These are phyloP conservation scores for Lithosia quadra DNA, from an alignment of 2,888 invertebrate species.

Conservation along the genomic window DNA sequence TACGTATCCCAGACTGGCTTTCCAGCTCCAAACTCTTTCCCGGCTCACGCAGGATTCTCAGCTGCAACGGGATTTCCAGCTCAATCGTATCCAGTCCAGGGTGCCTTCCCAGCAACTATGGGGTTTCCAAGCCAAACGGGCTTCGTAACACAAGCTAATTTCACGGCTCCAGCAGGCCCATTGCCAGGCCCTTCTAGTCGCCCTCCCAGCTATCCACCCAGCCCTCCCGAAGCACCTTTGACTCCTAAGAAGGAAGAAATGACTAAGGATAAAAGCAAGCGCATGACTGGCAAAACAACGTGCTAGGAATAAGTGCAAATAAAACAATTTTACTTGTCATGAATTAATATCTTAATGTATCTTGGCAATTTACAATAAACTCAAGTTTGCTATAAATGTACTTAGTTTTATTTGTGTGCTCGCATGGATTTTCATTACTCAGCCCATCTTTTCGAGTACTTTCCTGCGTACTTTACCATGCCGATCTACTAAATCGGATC, in stretches of 20 bases:
- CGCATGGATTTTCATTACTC: conserved; percentile 13
- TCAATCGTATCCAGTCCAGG: conserved; percentile 1
- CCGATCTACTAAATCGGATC: conserved; percentile 37
- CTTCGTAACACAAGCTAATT: not conserved
- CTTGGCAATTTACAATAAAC: conserved; percentile 41
- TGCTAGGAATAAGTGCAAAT: conserved; percentile 16
- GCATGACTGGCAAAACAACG: conserved; percentile 13
- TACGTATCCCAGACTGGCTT: conserved; percentile 14
- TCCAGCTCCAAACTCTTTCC: conserved; percentile 2
- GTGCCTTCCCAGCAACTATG: not conserved
- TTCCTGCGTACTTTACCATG: not conserved
- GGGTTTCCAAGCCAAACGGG: conserved; percentile 7
- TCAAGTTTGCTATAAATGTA: not conserved
- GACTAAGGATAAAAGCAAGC: conserved; percentile 14
- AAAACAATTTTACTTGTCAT: conserved; percentile 11
- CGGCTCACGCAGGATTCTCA: not conserved
- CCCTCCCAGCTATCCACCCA: not conserved
- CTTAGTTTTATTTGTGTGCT: conserved; percentile 33
- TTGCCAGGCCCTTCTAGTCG: conserved; percentile 1
- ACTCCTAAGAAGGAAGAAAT: conserved; percentile 11
- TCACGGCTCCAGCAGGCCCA: not conserved
- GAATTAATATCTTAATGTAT: conserved; percentile 9
- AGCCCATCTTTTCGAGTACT: conserved; percentile 23
- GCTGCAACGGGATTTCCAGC: not conserved
- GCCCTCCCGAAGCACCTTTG: conserved; percentile 16